These are phyloP conservation scores for Pangasius sanitwongsei DNA, from an alignment of 2,797 vertebrate species.

Conservation along the genomic window DNA sequence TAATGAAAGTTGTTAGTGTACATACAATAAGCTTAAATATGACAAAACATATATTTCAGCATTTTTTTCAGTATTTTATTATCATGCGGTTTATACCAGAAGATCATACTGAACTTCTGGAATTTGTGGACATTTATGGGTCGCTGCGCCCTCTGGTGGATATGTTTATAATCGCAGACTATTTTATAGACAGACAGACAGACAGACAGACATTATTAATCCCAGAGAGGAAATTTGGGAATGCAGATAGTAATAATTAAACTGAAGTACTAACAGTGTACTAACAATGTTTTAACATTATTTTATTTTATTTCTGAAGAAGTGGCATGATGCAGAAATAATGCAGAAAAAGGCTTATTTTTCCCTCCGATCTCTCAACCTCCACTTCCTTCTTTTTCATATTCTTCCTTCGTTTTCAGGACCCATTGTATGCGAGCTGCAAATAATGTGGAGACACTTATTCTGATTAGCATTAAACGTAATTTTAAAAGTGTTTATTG, in stretches of 20 bases:
- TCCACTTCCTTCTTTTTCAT: not conserved
- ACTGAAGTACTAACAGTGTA: not conserved
- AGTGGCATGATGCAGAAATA: not conserved
- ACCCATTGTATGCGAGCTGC: not conserved
- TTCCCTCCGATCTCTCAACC: not conserved
- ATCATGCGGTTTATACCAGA: not conserved
- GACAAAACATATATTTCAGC: not conserved
- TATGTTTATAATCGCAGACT: not conserved
- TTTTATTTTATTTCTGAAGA: not conserved
- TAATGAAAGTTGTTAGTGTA: not conserved
- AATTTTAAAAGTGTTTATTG: not conserved
- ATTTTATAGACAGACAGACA: not conserved
- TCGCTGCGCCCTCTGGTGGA: constrained; percentile 23
- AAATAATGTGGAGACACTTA: not conserved
- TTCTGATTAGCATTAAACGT: not conserved
- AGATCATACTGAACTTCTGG: not conserved
- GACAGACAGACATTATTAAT: not conserved
- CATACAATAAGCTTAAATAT: too few relatives aligned
- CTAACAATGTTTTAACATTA: not conserved
- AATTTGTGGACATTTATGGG: not conserved
- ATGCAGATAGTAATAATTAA: not conserved
- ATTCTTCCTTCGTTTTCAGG: not conserved
- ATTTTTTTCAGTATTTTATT: not conserved
- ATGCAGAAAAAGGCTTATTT: not conserved
- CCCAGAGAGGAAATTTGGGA: not conserved